Evolutionary conservation across 2,888 invertebrate genomes (phyloP), one percentile per base, ranked within the genome.

Genomic region (Heliconius ethilla): DNA sequence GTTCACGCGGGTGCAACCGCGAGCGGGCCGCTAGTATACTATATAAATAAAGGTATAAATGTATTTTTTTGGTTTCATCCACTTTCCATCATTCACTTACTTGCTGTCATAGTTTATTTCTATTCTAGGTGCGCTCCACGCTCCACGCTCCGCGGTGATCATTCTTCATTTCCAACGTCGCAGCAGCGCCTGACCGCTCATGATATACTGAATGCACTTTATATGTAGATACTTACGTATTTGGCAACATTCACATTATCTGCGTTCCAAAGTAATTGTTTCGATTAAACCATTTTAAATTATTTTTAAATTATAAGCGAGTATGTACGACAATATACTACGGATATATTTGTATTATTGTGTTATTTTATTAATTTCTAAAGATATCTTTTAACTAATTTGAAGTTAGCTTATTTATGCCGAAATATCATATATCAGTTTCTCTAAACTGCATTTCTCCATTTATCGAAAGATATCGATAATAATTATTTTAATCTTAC

Each of bases 61-160:
- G 11, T 62, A 11, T 9, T 13, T 6, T 63, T 6, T 63, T 59
- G 63, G 45, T 40, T 11, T 25, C n/a, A 45, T 40, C 13, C 40
- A 69, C 40, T 69, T 70, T 83, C 88, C 89, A 94, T 93, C 93
- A 90, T 87, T 94, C 94, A 94, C 93, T 94, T 94, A 94, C 84
- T 89, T 87, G 88, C 86, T 87, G 88, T 91, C 90, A 91, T 82
- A 81, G 79, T 76, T 76, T 78, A 74, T 79, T 72, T 80, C 79
- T 79, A 79, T 77, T 45, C 63, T 75, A 78, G 76, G 75, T 76
- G 74, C 77, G 75, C 84, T 83, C 81, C 88, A 88, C 89, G 87
- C 85, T n/a, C n/a, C n/a, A n/a, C n/a, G n/a, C n/a, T n/a, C n/a
- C 82, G 83, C 84, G 86, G 92, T 94, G 92, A 94, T 94, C 93